Evolutionary conservation across 1,140 invertebrate species (phyloP).

Genomic region (Zaprionus vittiger): DNA sequence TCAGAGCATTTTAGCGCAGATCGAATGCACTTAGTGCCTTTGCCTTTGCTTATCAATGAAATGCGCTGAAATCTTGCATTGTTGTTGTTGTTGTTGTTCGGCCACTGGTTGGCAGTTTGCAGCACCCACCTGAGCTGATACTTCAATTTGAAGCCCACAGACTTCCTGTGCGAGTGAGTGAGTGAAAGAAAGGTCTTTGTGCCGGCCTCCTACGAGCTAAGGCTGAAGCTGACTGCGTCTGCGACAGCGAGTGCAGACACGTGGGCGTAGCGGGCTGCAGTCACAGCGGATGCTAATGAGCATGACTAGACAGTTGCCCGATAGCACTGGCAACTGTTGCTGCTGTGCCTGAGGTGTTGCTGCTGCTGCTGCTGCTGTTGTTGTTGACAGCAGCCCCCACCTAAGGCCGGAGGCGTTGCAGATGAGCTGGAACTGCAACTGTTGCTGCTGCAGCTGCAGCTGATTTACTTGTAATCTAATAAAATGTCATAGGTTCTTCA

Average conservation of each 20-base stretch:
- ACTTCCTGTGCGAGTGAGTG: conserved; percentile 50
- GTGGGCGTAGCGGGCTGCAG: conserved; percentile 49
- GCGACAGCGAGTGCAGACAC: conserved; percentile 43
- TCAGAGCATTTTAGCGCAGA: not conserved
- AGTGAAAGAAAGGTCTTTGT: conserved; percentile 69
- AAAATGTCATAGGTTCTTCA: conserved; percentile 11
- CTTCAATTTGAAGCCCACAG: conserved; percentile 61
- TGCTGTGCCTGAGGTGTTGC: conserved; percentile 50
- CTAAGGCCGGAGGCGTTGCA: conserved; percentile 52
- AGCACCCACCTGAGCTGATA: conserved; percentile 60
- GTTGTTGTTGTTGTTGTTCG: not conserved
- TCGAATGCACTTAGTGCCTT: not conserved
- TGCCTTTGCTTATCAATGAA: conserved; percentile 36
- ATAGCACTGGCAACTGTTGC: conserved; percentile 33
- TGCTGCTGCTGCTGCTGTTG: conserved; percentile 56
- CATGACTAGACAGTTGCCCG: conserved; percentile 74
- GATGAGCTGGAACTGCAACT: conserved; percentile 29
- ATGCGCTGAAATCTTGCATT: not conserved
- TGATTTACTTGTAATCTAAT: conserved; percentile 17
- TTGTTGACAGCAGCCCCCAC: conserved; percentile 37
- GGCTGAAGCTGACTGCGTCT: conserved; percentile 14
- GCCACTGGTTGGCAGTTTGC: conserved; percentile 37
- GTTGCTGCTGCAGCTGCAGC: conserved; percentile 7
- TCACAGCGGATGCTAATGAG: conserved; percentile 76
- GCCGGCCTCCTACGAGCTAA: conserved; percentile 43